Base-by-base conservation (phyloP, 2,113 vertebrate genomes). In the Mormoops blainvillei region DNA sequence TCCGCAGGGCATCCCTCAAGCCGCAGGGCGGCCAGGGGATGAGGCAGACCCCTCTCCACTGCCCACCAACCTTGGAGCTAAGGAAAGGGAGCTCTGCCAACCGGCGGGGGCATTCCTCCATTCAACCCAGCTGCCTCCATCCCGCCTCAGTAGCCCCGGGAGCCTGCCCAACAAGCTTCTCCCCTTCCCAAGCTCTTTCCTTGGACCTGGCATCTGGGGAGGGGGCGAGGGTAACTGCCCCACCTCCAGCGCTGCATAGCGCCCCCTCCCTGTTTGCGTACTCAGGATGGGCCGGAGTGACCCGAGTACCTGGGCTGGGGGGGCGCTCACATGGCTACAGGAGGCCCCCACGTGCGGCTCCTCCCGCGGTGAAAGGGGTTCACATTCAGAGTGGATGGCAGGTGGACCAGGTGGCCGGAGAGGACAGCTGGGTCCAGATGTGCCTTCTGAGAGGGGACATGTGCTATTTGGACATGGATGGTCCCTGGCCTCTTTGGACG, bases 301-400 rank as follows among this genome's bases (percentile, higher is more conserved):
- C 96, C 96, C 1, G 48, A 93, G 85, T 82, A 95, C 95, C 97
- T 87, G 90, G 87, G 36, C 84, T 87, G 73, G 95, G 94, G 89
- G 84, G 82, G 22, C 13, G 61, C 96, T 98, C 97, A 98, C 97
- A 97, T 97, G 97, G 97, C 92, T 68, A 80, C 15, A 0, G 84
- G 93, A 95, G 95, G 96, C 96, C 97, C 97, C 97, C 97, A 97
- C 97, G 97, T 98, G 97, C 95, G 87, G 96, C 70, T 48, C 95
- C 93, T 95, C 94, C 96, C 56, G 50, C 50, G 70, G 95, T 24
- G 70, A 80, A 87, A 85, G 84, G 96, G 97, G 87, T 71, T 96
- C 74, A 68, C 56, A 24, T 89, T 93, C 85, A 8, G 82, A 96
- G 56, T 80, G 3, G 43, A 56, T 87, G 81, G 90, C 61, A 48